Conservation (phyloP, 1,140 invertebrate genomes). For the Heliconius melpomene region DNA sequence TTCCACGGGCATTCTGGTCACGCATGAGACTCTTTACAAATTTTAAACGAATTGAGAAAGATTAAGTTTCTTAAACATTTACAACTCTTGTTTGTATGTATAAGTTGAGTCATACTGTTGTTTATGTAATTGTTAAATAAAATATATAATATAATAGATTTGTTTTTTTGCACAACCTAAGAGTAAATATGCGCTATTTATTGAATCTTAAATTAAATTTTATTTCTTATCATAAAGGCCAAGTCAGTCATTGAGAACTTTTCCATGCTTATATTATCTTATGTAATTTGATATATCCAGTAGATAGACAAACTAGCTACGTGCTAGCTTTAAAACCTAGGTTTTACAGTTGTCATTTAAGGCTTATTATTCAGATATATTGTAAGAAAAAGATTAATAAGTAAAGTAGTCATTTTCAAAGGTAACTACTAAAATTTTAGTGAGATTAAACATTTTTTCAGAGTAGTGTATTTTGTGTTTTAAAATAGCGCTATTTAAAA, state of each 20-base stretch:
- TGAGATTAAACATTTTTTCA: too few relatives aligned
- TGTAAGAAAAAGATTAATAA: too few relatives aligned
- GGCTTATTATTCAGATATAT: too few relatives aligned
- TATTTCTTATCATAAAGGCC: not conserved
- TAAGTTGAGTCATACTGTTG: slow-evolving; percentile 15
- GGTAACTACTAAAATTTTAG: too few relatives aligned
- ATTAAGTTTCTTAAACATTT: slow-evolving; percentile 26
- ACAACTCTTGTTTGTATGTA: slow-evolving; percentile 8
- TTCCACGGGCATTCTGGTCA: slow-evolving; percentile 38
- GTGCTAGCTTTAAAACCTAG: not conserved
- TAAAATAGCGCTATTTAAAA: not conserved
- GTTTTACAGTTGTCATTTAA: too few relatives aligned
- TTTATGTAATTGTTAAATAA: slow-evolving; percentile 15
- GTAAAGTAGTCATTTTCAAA: too few relatives aligned
- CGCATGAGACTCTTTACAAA: slow-evolving; percentile 37
- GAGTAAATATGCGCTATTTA: too few relatives aligned
- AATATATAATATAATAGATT: not conserved
- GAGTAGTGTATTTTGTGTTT: too few relatives aligned
- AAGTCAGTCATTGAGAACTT: not conserved
- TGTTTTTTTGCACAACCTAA: too few relatives aligned
- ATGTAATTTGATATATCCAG: not conserved
- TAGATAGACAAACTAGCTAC: not conserved
- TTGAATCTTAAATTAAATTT: not conserved
- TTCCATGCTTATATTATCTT: not conserved
- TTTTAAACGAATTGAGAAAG: slow-evolving; percentile 32